These are phyloP conservation scores for Dynastes grantii DNA, from an alignment of 2,888 invertebrate species.

Conservation along the genomic window DNA sequence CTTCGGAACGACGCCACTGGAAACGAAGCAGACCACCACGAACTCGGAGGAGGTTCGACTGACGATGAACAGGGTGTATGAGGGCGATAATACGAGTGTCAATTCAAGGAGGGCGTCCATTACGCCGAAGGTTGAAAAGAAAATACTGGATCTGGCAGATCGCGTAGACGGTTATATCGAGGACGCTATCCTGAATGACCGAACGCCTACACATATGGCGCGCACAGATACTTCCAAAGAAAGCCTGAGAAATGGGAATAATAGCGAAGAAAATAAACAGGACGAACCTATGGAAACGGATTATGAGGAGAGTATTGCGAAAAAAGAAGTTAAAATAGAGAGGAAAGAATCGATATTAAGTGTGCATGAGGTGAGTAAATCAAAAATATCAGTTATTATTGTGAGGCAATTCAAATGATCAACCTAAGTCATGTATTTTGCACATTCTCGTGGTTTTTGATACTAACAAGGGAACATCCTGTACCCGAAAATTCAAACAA, in stretches of 20 bases:
- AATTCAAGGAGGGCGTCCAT: slow-evolving; percentile 18
- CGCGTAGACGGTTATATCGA: slow-evolving; percentile 50
- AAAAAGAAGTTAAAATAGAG: slow-evolving; percentile 28
- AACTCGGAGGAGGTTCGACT: slow-evolving; percentile 51
- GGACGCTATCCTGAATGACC: slow-evolving; percentile 52
- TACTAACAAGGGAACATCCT: too few species aligned
- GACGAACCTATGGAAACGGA: slow-evolving; percentile 41
- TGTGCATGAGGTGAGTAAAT: slow-evolving; percentile 29
- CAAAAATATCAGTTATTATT: not conserved
- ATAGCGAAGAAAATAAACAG: slow-evolving; percentile 48
- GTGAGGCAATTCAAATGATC: not conserved
- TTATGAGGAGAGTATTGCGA: slow-evolving; percentile 15
- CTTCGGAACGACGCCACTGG: slow-evolving; percentile 65
- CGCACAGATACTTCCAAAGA: slow-evolving; percentile 58
- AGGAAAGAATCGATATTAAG: slow-evolving; percentile 38
- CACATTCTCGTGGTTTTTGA: too few species aligned
- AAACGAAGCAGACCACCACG: slow-evolving; percentile 51
- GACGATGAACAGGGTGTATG: slow-evolving; percentile 50
- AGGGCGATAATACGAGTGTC: slow-evolving; percentile 11
- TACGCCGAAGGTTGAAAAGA: slow-evolving; percentile 24
- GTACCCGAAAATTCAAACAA: too few species aligned
- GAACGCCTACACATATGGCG: slow-evolving; percentile 58
- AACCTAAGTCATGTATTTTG: too few species aligned
- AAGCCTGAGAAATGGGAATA: slow-evolving; percentile 51
- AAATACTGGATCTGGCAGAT: slow-evolving; percentile 41